These are phyloP conservation scores for Zhuqinia jingwanae DNA, from an alignment of 2,888 invertebrate species.

Conservation along the genomic window DNA sequence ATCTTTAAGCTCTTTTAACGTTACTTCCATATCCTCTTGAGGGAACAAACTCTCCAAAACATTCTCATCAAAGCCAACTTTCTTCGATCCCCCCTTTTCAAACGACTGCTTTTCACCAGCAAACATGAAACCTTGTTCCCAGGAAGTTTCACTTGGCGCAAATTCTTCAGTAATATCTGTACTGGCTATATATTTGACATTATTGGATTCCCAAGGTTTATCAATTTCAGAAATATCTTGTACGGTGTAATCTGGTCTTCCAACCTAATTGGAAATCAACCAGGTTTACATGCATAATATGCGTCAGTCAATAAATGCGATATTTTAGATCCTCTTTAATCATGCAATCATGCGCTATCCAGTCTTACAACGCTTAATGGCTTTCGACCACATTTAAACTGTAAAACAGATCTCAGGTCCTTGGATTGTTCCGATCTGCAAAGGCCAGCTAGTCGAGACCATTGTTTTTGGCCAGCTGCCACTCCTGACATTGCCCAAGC, in stretches of 20 bases:
- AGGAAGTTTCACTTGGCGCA: constrained; percentile 25
- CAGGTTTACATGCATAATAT: too few relatives aligned
- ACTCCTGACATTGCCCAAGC: constrained; percentile 73
- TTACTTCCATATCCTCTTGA: not conserved
- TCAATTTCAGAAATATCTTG: constrained; percentile 23
- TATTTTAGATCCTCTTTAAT: too few relatives aligned
- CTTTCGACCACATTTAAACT: constrained; percentile 71
- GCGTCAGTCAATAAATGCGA: too few relatives aligned
- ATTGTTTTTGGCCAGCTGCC: constrained; percentile 72
- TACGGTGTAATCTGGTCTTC: constrained; percentile 59
- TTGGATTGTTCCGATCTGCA: constrained; percentile 46
- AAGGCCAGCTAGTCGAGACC: constrained; percentile 73
- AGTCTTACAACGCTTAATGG: constrained; percentile 49
- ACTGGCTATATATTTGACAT: too few relatives aligned
- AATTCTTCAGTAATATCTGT: not conserved
- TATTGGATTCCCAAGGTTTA: constrained; percentile 44
- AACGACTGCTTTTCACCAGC: not conserved
- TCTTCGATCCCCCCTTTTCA: not conserved
- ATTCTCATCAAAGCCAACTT: constrained; percentile 48
- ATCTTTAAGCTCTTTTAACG: constrained; percentile 13
- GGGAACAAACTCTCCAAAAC: not conserved
- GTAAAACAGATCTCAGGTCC: constrained; percentile 56
- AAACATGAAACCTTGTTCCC: constrained; percentile 64
- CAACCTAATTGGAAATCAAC: constrained; percentile 30
- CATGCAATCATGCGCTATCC: too few relatives aligned